Evolutionary conservation across 2,797 vertebrate genomes (phyloP).

Genomic region (Anguilla anguilla): DNA sequence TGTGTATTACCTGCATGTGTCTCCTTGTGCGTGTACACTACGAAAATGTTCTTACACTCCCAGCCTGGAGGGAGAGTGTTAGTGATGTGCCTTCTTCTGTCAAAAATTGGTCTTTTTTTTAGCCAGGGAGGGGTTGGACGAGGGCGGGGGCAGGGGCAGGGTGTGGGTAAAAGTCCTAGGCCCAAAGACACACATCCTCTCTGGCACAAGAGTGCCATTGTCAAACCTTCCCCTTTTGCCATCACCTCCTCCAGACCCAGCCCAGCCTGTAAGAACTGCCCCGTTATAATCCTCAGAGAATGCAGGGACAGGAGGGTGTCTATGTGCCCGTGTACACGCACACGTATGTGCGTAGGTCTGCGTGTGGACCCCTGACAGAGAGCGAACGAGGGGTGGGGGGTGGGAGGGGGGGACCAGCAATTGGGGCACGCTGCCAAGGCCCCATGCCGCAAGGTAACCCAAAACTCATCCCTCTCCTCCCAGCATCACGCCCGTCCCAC

Average conservation of each 20-base stretch:
- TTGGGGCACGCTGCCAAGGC: not conserved
- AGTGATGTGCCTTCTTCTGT: not conserved
- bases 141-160: not conserved
- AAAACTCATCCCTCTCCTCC: not conserved
- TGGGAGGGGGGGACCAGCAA: not conserved
- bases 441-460: not conserved
- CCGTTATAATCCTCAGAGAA: not conserved
- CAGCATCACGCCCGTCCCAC: not conserved
- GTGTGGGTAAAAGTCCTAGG: not conserved
- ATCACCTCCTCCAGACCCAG: not conserved
- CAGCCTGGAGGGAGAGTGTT: not conserved
- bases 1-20: conserved; percentile 12
- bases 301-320: not conserved
- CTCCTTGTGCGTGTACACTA: conserved; percentile 11
- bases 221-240: not conserved
- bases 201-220: not conserved
- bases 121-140: not conserved
- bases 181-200: not conserved
- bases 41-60: not conserved
- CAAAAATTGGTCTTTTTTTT: not conserved
- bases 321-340: not conserved
- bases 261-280: too few species aligned
- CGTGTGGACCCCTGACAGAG: not conserved
- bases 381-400: too few species aligned
- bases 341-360: not conserved